These are phyloP conservation scores for Anadara kagoshimensis DNA, from an alignment of 1,140 invertebrate species.

Conservation along the genomic window DNA sequence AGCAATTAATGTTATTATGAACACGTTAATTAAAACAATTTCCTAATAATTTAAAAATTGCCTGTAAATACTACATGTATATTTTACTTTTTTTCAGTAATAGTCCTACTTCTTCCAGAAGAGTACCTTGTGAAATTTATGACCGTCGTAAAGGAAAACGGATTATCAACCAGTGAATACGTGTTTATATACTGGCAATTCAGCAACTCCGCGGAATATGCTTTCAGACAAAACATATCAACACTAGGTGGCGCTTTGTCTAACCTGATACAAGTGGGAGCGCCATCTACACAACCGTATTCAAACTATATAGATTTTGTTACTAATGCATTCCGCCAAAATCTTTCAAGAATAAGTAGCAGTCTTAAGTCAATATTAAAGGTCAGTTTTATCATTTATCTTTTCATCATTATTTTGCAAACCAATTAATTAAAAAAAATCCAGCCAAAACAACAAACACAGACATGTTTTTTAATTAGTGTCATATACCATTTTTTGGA, in stretches of 20 bases:
- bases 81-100: constrained; percentile 27
- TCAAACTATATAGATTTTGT: background rate
- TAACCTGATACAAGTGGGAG: constrained; percentile 32
- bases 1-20: background rate
- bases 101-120: constrained; percentile 31
- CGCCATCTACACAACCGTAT: background rate
- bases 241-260: background rate
- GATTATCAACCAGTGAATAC: constrained; percentile 28
- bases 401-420: too few relatives aligned
- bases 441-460: too few relatives aligned
- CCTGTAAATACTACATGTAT: background rate
- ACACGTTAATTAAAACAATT: background rate
- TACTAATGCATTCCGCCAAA: background rate
- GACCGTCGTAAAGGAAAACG: constrained; percentile 4
- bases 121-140: constrained; percentile 21
- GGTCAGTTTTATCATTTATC: background rate
- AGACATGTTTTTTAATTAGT: too few relatives aligned
- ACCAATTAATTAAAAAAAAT: too few relatives aligned
- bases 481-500: too few relatives aligned
- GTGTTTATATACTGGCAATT: constrained; percentile 37
- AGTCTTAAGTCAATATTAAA: background rate
- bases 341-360: background rate
- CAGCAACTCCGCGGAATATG: constrained; percentile 17
- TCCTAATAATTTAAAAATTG: background rate
- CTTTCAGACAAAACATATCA: background rate